Evolutionary conservation across 2,888 invertebrate genomes (phyloP), one percentile per base, ranked within the genome.

Genomic region (Polydrusus tereticollis): DNA sequence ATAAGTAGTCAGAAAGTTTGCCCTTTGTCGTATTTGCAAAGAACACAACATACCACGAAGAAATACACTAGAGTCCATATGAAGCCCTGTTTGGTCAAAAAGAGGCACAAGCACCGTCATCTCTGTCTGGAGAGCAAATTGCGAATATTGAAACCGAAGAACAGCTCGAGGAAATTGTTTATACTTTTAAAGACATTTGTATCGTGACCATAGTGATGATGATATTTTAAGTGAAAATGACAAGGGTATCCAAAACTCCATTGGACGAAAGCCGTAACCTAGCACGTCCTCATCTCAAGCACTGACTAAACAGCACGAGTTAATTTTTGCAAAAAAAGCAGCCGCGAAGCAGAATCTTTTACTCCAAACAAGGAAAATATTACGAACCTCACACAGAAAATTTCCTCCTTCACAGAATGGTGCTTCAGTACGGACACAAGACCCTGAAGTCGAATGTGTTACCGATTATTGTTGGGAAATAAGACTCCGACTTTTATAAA

Each of bases 1-100:
- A 57, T 38, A 82, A 83, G 68, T 86, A 85, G 86, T 81, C 80
- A 12, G 80, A 85, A 77, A 85, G 85, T 10, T 73, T 85, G 62
- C 10, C 50, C 18, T 73, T 73, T 65, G 71, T 73, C 5, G 66
- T 71, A 66, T 65, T 71, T 16, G 63, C 68, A 59, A 75, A 68
- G 60, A 72, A 72, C 52, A 64, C 50, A 62, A 47, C 70, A 23
- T 63, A 52, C 52, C 71, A 71, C 29, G 36, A 20, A 23, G 71
- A 62, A 41, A 71, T 74, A 60, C n/a, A n/a, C n/a, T n/a, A n/a
- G n/a, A n/a, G n/a, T n/a, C n/a, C n/a, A n/a, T n/a, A n/a, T n/a
- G n/a, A 81, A 80, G 81, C 80, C 52, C 58, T 78, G 76, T 80
- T 81, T 77, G 80, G 81, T 69, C 73, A 75, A 80, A 77, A 78